Conservation (phyloP, 2,113 vertebrate species). For the Chlorocebus sabaeus region DNA sequence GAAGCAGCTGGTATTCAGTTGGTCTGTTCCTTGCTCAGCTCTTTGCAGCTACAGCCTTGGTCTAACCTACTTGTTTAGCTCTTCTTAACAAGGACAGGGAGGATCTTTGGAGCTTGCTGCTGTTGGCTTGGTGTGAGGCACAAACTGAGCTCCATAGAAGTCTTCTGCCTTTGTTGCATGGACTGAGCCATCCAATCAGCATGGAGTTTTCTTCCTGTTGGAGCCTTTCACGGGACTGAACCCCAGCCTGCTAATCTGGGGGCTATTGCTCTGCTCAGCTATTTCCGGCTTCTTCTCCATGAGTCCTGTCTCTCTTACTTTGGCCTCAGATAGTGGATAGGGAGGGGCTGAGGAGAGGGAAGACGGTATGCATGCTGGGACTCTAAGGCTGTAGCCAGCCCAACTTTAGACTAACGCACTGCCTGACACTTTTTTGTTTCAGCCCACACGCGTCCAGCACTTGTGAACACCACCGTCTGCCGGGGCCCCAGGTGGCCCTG, state of each 20-base stretch:
- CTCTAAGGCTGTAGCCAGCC: neutral
- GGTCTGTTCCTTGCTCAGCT: neutral
- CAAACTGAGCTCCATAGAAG: neutral
- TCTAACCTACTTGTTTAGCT: neutral
- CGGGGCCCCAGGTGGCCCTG: neutral
- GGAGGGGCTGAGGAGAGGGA: neutral
- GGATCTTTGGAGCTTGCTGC: neutral
- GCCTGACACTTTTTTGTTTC: neutral
- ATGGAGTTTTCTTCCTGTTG: neutral
- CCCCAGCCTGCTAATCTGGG: neutral
- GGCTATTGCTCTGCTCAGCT: neutral
- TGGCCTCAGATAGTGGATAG: neutral
- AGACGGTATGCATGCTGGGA: neutral
- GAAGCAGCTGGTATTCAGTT: neutral
- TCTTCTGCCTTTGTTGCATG: neutral
- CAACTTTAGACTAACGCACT: neutral
- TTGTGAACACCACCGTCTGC: neutral
- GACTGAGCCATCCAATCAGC: neutral
- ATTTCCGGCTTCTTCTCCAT: neutral
- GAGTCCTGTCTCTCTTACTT: neutral
- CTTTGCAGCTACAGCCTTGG: neutral
- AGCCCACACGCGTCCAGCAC: neutral
- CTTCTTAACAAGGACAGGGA: neutral
- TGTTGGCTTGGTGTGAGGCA: neutral
- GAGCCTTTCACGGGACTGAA: neutral